phyloP scores from a whole-genome alignment of 2,113 vertebrate genomes.

The Arothron firmamentum region DNA sequence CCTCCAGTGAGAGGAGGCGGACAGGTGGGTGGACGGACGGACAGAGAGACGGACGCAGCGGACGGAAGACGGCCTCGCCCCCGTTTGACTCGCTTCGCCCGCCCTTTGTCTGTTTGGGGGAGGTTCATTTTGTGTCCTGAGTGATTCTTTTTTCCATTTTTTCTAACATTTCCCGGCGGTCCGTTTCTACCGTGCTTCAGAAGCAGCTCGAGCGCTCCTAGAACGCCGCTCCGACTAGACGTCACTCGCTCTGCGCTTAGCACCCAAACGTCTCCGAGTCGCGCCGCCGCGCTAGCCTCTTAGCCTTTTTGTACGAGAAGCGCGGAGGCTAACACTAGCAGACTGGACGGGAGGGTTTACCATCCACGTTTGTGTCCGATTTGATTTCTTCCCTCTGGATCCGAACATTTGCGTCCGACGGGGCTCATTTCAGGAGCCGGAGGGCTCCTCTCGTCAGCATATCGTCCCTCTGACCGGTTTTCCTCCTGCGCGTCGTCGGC shows the following conservation, averaged over 20 bases:
- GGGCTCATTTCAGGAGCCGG: too few relatives aligned
- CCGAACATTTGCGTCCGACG: slow-evolving; percentile 9
- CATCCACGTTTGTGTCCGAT: too few relatives aligned
- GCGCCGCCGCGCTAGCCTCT: slow-evolving; percentile 31
- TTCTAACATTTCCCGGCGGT: slow-evolving; percentile 11
- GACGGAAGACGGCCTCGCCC: slow-evolving; percentile 69
- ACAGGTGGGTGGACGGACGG: slow-evolving; percentile 64
- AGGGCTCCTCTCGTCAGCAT: slow-evolving; percentile 4
- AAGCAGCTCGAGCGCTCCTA: slow-evolving; percentile 32
- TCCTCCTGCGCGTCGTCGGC: slow-evolving; percentile 15
- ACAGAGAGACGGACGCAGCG: slow-evolving; percentile 68
- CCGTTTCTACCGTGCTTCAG: slow-evolving; percentile 22
- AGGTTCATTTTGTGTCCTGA: slow-evolving; percentile 61
- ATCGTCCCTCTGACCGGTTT: slow-evolving; percentile 22
- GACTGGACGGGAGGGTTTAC: slow-evolving; percentile 24
- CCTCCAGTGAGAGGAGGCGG: slow-evolving; percentile 80
- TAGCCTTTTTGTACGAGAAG: slow-evolving; percentile 37
- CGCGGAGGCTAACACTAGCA: slow-evolving; percentile 10
- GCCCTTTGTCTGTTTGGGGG: slow-evolving; percentile 78
- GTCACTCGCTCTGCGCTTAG: slow-evolving; percentile 39
- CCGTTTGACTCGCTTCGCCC: slow-evolving; percentile 79
- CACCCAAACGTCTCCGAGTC: slow-evolving; percentile 36
- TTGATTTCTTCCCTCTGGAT: too few relatives aligned
- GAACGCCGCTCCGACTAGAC: slow-evolving; percentile 52
- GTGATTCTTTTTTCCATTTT: slow-evolving; percentile 59